phyloP scores from a whole-genome alignment of 2,797 vertebrate species.

The Tokudaia tokunoshimensis region DNA sequence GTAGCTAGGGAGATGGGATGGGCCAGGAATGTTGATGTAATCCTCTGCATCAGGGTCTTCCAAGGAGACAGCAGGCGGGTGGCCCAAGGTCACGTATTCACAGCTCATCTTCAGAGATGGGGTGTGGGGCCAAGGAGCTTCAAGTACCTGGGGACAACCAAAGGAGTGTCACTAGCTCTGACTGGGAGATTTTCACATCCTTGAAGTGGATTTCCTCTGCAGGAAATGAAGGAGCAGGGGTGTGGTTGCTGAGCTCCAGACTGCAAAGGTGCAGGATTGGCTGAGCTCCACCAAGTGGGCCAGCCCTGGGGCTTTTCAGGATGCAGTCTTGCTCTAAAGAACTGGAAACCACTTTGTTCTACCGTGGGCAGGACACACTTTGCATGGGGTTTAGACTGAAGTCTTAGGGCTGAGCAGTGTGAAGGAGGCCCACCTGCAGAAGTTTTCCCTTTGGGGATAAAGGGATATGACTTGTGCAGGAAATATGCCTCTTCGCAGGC shows the following conservation, averaged over 20 bases:
- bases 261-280: background rate
- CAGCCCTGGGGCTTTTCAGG: constrained; percentile 48
- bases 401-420: background rate
- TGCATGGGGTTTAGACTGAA: constrained; percentile 23
- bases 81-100: constrained; percentile 58
- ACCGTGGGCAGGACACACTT: constrained; percentile 49
- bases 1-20: background rate
- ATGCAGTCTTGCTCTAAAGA: background rate
- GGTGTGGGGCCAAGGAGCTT: constrained; percentile 38
- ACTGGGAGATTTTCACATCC: background rate
- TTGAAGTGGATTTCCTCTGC: background rate
- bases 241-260: background rate
- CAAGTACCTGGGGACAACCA: constrained; percentile 69
- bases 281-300: background rate
- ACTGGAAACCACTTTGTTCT: constrained; percentile 39
- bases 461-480: constrained; percentile 31
- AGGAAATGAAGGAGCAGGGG: background rate
- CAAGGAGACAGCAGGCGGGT: constrained; percentile 1
- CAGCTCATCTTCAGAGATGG: constrained; percentile 38
- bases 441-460: constrained; percentile 33
- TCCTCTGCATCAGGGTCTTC: constrained; percentile 57
- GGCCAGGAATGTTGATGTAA: constrained; percentile 74
- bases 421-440: background rate
- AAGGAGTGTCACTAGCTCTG: constrained; percentile 9
- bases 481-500: constrained; percentile 45